Evolutionary conservation across 2,797 vertebrate genomes (phyloP).

Genomic region (Falco peregrinus): DNA sequence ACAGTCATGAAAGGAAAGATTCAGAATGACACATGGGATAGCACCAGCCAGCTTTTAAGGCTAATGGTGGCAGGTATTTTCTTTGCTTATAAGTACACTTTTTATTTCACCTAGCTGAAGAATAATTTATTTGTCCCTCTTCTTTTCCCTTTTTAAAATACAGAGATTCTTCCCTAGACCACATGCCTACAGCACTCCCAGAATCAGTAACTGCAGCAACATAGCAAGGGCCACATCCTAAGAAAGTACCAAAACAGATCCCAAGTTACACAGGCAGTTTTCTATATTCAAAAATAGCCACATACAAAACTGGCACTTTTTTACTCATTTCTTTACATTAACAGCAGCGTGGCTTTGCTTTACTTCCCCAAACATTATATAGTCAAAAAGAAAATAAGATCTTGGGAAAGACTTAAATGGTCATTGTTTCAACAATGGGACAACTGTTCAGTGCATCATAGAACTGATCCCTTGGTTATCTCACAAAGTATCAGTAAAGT

Average conservation of each 20-base stretch:
- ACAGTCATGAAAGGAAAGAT: not conserved
- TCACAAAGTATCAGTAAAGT: not conserved
- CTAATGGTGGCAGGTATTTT: not conserved
- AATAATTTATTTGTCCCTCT: not conserved
- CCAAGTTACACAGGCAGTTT: not conserved
- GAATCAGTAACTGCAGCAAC: not conserved
- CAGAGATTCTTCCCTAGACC: not conserved
- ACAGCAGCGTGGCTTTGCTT: not conserved
- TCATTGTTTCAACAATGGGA: not conserved
- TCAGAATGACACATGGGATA: not conserved
- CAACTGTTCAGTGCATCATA: not conserved
- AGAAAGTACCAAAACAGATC: not conserved
- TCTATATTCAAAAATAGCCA: not conserved
- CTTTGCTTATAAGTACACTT: not conserved
- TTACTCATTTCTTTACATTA: constrained; percentile 24
- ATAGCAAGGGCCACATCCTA: not conserved
- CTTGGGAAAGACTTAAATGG: not conserved
- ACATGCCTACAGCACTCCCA: not conserved
- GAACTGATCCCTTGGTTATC: not conserved
- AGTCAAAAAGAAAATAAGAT: not conserved
- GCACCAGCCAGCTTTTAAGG: not conserved
- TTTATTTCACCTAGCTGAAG: not conserved
- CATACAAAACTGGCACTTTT: not conserved
- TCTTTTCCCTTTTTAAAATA: not conserved
- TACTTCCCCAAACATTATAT: not conserved